Conservation (phyloP, 2,797 vertebrate species). For the Phrynocephalus vlangalii region DNA sequence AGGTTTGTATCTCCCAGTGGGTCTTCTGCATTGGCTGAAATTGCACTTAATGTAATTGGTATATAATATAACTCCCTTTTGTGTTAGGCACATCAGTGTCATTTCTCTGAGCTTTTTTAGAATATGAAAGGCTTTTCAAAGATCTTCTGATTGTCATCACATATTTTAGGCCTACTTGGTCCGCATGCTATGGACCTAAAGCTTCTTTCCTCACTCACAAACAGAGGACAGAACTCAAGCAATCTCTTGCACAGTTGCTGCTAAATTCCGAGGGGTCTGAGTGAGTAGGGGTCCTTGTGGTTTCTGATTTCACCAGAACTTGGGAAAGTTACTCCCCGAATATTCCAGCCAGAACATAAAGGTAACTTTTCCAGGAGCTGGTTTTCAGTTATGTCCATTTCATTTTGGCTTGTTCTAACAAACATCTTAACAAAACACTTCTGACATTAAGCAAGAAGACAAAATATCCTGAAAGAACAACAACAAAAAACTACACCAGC, state of each 20-base stretch:
- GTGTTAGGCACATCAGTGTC: background rate
- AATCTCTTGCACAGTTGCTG: background rate
- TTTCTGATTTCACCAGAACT: background rate
- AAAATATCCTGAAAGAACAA: background rate
- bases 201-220: background rate
- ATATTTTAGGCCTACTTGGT: background rate
- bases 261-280: background rate
- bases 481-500: background rate
- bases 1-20: conserved; percentile 11
- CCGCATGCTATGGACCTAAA: background rate
- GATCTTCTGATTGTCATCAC: background rate
- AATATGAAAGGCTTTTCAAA: background rate
- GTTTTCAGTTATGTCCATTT: background rate
- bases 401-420: background rate
- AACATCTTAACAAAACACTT: background rate
- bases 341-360: too few species aligned
- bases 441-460: conserved; percentile 5
- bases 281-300: background rate
- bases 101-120: background rate
- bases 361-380: too few species aligned
- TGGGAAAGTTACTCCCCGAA: too few species aligned
- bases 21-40: background rate
- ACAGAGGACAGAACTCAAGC: background rate
- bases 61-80: background rate
- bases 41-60: background rate